Percentiles rank a stretch among this genome's conserved stretches.
Conservation (phyloP, 2,113 vertebrate genomes). For the Aphyosemion australe region DNA sequence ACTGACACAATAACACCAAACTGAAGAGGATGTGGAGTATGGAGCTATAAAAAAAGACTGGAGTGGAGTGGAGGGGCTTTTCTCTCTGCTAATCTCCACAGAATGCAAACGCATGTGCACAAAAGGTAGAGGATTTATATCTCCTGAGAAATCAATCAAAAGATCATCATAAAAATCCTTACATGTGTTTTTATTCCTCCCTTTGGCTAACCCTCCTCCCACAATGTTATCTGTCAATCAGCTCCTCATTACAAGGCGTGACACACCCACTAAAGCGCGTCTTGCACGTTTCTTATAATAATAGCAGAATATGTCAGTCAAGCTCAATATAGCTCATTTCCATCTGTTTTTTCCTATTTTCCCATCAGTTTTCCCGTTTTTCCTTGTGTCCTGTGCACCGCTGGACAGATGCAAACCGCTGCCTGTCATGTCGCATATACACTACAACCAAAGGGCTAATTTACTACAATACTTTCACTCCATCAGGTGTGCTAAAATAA, state of each 20-base stretch:
- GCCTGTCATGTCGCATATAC: conserved; percentile 57
- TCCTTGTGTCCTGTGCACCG: conserved; percentile 15
- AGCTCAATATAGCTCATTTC: conserved; percentile 23
- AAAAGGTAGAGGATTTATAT: conserved; percentile 18
- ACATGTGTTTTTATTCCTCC: background rate
- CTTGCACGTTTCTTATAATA: conserved; percentile 21
- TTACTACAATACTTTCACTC: conserved; percentile 43
- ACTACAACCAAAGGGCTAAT: conserved; percentile 33
- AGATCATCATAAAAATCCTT: conserved; percentile 40
- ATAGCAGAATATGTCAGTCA: background rate
- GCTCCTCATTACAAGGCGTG: conserved; percentile 31
- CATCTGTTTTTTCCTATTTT: background rate
- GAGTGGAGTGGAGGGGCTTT: conserved; percentile 66
- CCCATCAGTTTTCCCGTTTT: conserved; percentile 20
- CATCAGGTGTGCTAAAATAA: conserved; percentile 30
- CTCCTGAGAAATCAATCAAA: conserved; percentile 45
- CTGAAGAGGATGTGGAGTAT: conserved; percentile 51
- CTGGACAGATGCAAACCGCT: conserved; percentile 61
- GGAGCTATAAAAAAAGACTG: conserved; percentile 24
- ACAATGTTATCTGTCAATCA: conserved; percentile 45
- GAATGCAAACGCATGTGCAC: conserved; percentile 3
- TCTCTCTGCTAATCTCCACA: conserved; percentile 54
- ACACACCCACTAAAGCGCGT: conserved; percentile 63
- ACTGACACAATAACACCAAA: conserved; percentile 72
- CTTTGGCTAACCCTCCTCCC: conserved; percentile 34